Evolutionary conservation across 2,113 vertebrate species (phyloP).

Genomic region (Strix aluco): DNA sequence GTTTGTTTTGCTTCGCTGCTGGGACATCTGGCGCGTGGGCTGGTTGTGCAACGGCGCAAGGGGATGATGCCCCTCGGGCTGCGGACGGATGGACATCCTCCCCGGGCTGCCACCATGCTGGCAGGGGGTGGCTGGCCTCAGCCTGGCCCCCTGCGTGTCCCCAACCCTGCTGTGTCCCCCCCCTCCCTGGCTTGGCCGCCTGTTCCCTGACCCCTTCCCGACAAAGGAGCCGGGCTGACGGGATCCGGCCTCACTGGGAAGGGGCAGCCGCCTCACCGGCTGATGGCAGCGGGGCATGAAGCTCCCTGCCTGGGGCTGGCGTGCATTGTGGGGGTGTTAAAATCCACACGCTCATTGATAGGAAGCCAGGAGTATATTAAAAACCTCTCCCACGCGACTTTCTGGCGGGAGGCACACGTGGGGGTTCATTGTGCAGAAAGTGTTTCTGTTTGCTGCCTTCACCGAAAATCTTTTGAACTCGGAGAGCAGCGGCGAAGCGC

Average conservation of each 20-base stretch:
- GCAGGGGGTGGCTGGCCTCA: not conserved
- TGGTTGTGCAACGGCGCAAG: not conserved
- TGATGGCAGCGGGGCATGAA: not conserved
- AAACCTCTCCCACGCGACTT: slow-evolving; percentile 30
- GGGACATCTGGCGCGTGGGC: slow-evolving; percentile 55
- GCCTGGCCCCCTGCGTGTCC: not conserved
- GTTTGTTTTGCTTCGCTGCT: slow-evolving; percentile 37
- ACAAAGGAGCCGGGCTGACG: not conserved
- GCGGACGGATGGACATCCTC: not conserved
- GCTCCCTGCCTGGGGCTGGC: not conserved
- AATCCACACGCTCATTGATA: slow-evolving; percentile 15
- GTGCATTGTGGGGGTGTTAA: not conserved
- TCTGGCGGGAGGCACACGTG: not conserved
- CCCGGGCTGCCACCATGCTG: not conserved
- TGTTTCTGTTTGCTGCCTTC: slow-evolving; percentile 20
- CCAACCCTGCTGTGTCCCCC: fast-evolving
- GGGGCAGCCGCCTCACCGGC: not conserved
- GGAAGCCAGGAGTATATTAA: slow-evolving; percentile 48
- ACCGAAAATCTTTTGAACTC: not conserved
- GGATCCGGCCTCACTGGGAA: not conserved
- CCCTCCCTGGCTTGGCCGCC: fast-evolving
- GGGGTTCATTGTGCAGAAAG: not conserved
- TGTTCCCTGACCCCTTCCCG: not conserved
- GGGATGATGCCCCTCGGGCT: not conserved
- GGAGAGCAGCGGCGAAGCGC: not conserved